Percentiles rank a stretch among this genome's conserved stretches.
These are phyloP conservation scores for Spinibarbus caldwelli DNA, from an alignment of 2,797 vertebrate genomes.

Conservation along the genomic window DNA sequence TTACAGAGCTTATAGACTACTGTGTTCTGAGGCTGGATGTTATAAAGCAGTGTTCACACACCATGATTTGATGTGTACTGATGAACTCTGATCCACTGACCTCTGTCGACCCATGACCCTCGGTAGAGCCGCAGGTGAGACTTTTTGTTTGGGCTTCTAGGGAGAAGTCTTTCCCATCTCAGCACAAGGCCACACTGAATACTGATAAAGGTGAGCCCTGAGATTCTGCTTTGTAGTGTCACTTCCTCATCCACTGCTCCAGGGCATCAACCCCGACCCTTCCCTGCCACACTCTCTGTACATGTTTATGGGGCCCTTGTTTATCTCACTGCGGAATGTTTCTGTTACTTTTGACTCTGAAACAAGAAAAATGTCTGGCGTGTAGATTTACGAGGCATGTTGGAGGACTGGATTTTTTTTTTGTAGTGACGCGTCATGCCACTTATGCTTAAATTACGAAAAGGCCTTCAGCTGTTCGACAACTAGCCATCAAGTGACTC, in stretches of 20 bases:
- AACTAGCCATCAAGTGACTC: neutral
- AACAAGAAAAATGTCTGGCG: slow-evolving; percentile 3
- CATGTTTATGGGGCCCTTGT: neutral
- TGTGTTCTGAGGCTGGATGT: neutral
- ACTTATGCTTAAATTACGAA: neutral
- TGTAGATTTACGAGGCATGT: neutral
- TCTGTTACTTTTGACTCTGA: neutral
- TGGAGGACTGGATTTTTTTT: neutral
- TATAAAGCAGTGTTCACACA: neutral
- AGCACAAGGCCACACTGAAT: slow-evolving; percentile 9
- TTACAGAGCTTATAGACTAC: neutral
- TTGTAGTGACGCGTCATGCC: neutral
- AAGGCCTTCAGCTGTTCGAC: slow-evolving; percentile 23
- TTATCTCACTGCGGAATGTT: neutral
- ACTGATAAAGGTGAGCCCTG: slow-evolving; percentile 25
- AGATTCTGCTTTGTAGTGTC: slow-evolving; percentile 39
- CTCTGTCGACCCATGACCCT: neutral
- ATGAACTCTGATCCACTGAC: slow-evolving; percentile 11
- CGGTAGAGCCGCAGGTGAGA: neutral
- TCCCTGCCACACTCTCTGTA: neutral
- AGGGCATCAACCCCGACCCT: neutral
- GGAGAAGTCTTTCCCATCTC: neutral
- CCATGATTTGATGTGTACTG: slow-evolving; percentile 18
- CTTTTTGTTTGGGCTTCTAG: slow-evolving; percentile 13
- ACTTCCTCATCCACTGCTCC: slow-evolving; percentile 34